Evolutionary conservation across 2,113 vertebrate genomes (phyloP), one percentile per base, ranked within the genome.

Genomic region (Plestiodon gilberti): DNA sequence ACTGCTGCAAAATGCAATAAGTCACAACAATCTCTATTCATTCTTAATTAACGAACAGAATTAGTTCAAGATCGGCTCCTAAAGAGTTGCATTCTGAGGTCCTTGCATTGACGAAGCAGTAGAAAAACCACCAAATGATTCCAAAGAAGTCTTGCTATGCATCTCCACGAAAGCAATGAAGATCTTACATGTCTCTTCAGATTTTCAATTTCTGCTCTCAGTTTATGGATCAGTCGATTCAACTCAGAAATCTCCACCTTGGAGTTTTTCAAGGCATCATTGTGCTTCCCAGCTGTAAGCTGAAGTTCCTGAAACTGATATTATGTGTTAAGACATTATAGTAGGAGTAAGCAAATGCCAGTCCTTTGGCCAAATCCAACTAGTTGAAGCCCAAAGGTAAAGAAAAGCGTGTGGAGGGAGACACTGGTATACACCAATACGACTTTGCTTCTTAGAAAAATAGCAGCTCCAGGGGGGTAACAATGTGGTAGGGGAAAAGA

Each of bases 191-290:
- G 97, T 93, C 86, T 95, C 89, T 97, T 98, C 86, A 97, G 89
- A 0, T 88, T 22, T 18, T 97, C 97, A 1, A 97, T 97, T 89
- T 98, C 97, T 69, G 95, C 95, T 91, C 96, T 96, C 77, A 97
- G 91, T 84, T 96, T 96, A 55, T 95, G 83, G 18, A 98, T 97
- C 95, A 95, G 93, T 59, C 96, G 96, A 91, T 95, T 97, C 52
- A 97, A 89, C 9, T 98, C 97, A 35, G 96, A 86, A 6, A 98
- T 97, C 91, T 98, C 97, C 81, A 89, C 2, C 93, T 97, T 98
- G 78, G 96, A 96, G 64, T 81, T 13, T 88, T 96, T 96, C 75
- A 98, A 92, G 86, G 96, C 96, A 0, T 96, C 96, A 25, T 96
- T 96, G 3, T 95, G 96, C 87, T 96, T 95, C 79, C 97, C 97